Evolutionary conservation across 2,113 vertebrate species (phyloP), one percentile per base, ranked within the genome.

Genomic region (human): DNA sequence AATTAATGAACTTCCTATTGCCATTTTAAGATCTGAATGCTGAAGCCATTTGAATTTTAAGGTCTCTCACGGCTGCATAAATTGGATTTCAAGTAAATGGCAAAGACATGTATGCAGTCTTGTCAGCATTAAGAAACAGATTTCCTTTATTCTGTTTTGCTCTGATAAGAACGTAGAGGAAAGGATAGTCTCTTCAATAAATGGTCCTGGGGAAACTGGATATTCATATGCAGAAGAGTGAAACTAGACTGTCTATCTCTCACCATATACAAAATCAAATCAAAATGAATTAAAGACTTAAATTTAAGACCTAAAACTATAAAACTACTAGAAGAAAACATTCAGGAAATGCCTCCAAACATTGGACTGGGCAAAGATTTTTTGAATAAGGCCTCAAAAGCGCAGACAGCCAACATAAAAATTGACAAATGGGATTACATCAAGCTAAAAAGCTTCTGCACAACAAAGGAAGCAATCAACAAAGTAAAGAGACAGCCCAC

Each of bases 1-100:
- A 97, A 92, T 93, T 97, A 97, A 95, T 97, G 96, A 97, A 96
- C 75, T 93, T 98, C 96, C 87, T 93, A 95, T 97, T 95, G 96
- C 89, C 96, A 89, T 97, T 96, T 97, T 89, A 93, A 96, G 93
- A 96, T 95, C 78, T 80, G 89, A 98, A 87, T 89, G 89, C 79
- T 90, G 92, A 97, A 96, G 83, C 57, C 75, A 92, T 98, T 96
- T 97, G 93, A 92, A 96, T 96, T 90, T 97, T 96, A 94, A 97
- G 80, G 90, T 97, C 89, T 90, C 91, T 88, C 81, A 87, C 25
- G 70, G 81, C 50, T 82, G 85, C 64, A 84, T 93, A 96, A 96
- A 93, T 96, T 90, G 57, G 57, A 93, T 97, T 97, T 95, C 87
- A 97, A 93, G 55, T 94, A 43, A 88, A 68, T 88, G 92, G 45